Evolutionary conservation across 2,113 vertebrate genomes (phyloP).

Genomic region (Lepus europaeus): DNA sequence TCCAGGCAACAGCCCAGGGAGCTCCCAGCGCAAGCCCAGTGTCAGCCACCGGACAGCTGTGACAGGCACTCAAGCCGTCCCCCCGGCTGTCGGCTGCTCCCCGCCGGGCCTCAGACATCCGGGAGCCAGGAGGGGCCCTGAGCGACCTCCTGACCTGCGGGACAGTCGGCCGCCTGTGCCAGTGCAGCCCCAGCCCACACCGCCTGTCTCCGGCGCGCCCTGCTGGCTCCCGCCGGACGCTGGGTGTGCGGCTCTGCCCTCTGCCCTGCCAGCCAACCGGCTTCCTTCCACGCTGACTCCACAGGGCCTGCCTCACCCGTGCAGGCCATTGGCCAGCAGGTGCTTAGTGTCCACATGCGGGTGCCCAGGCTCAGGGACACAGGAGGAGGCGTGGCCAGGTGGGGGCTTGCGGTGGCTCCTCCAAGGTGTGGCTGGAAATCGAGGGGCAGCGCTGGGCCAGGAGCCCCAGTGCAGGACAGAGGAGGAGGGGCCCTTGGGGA

Average conservation of each 20-base stretch:
- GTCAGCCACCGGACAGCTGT: not conserved
- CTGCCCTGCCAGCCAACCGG: not conserved
- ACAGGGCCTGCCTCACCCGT: not conserved
- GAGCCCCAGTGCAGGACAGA: not conserved
- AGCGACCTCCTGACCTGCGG: not conserved
- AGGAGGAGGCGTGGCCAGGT: not conserved
- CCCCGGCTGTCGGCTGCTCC: no score
- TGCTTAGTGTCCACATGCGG: not conserved
- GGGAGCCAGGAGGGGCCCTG: not conserved
- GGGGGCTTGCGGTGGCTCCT: not conserved
- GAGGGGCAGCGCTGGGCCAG: no score
- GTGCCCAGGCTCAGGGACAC: not conserved
- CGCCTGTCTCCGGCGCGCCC: no score
- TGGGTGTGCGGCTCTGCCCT: not conserved
- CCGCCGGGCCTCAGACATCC: not conserved
- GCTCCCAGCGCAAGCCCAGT: not conserved
- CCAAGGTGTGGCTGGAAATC: accelerated
- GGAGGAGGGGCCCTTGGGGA: not conserved
- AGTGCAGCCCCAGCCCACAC: no score
- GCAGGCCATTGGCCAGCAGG: accelerated
- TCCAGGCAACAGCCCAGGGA: not conserved
- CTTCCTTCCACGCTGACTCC: not conserved
- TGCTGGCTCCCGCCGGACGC: no score
- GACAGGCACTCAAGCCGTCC: no score
- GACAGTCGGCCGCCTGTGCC: not conserved